phyloP scores from a whole-genome alignment of 2,797 vertebrate genomes.

The Numenius phaeopus region DNA sequence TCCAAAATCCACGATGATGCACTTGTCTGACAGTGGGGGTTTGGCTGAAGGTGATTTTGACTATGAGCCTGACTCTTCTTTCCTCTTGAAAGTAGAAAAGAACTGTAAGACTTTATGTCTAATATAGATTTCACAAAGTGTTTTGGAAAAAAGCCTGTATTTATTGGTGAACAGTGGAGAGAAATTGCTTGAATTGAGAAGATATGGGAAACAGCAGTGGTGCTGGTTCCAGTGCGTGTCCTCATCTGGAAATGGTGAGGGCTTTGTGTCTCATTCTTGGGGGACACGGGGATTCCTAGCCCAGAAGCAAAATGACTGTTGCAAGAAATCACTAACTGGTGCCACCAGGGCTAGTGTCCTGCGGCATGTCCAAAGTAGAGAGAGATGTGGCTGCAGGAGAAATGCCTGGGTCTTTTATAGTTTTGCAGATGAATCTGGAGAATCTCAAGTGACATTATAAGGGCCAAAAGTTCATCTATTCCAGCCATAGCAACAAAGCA shows the following conservation, averaged over 20 bases:
- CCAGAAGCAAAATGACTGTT: not conserved
- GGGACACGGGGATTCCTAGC: not conserved
- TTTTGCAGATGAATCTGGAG: not conserved
- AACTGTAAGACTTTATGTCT: not conserved
- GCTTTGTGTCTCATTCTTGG: not conserved
- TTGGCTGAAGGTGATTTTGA: slow-evolving; percentile 76
- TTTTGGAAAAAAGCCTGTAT: not conserved
- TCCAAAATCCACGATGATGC: slow-evolving; percentile 63
- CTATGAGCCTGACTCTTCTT: slow-evolving; percentile 20
- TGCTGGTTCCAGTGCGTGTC: not conserved
- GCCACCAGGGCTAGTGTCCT: not conserved
- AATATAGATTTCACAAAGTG: not conserved
- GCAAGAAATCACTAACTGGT: not conserved
- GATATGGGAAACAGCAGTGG: not conserved
- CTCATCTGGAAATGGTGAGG: not conserved
- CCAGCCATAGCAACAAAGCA: not conserved
- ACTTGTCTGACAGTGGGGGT: slow-evolving; percentile 69
- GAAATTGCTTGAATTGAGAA: not conserved
- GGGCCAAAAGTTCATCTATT: not conserved
- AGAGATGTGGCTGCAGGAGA: not conserved
- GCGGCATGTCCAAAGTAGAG: not conserved
- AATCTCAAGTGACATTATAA: not conserved
- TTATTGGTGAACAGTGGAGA: not conserved
- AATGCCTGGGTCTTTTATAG: not conserved
- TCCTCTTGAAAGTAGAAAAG: slow-evolving; percentile 30